phyloP scores from a whole-genome alignment of 2,113 vertebrate species.

The Tapirus terrestris region DNA sequence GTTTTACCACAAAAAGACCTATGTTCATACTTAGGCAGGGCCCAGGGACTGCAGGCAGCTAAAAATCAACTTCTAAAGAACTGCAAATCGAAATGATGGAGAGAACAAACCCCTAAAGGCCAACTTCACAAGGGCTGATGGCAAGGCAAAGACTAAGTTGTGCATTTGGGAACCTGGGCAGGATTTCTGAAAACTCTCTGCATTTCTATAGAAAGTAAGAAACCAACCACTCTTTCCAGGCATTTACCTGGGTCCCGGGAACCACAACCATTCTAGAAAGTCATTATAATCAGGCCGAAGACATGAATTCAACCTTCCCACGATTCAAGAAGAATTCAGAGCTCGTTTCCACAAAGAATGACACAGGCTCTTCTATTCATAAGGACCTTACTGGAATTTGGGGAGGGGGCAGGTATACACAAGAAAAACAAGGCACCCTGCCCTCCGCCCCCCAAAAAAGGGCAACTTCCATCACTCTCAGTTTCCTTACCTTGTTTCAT shows the following conservation, averaged over 20 bases:
- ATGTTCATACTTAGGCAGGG: background rate
- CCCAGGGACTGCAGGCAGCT: background rate
- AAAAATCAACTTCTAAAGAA: constrained; percentile 33
- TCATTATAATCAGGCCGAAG: background rate
- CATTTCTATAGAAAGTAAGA: background rate
- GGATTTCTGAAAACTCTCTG: background rate
- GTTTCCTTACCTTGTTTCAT: background rate
- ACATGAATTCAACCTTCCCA: background rate
- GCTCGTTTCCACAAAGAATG: background rate
- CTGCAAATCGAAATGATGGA: background rate
- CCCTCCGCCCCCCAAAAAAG: background rate
- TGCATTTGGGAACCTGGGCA: background rate
- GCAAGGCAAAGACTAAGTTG: background rate
- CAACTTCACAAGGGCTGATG: background rate
- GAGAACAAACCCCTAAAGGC: background rate
- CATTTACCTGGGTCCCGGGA: background rate
- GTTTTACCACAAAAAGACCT: background rate
- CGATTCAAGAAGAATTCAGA: background rate
- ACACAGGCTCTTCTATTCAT: background rate
- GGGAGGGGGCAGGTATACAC: no score
- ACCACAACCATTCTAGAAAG: background rate
- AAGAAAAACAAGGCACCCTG: background rate
- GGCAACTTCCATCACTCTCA: background rate
- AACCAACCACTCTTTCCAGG: background rate
- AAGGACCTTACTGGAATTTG: background rate